These are phyloP conservation scores for Mactra quadrangularis DNA, from an alignment of 1,140 invertebrate species.

Conservation along the genomic window DNA sequence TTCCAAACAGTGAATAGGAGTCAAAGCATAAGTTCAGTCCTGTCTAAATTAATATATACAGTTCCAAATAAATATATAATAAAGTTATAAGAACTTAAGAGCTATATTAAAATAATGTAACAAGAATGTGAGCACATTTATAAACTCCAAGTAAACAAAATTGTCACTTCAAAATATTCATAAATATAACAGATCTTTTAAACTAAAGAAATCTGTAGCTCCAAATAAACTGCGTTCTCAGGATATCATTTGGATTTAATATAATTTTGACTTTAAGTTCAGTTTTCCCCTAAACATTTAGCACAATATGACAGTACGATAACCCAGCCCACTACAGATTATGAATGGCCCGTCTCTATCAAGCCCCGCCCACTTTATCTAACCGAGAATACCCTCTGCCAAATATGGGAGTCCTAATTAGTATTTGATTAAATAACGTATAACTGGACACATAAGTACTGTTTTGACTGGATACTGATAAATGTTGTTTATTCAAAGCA, in stretches of 20 bases:
- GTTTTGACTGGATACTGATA: neutral
- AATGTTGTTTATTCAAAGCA: neutral
- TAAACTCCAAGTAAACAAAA: too few relatives aligned
- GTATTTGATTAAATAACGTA: slow-evolving; percentile 7
- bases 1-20: too few relatives aligned
- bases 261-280: slow-evolving; percentile 33
- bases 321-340: slow-evolving; percentile 3
- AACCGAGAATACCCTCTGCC: slow-evolving; percentile 5
- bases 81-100: too few relatives aligned
- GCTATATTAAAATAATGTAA: too few relatives aligned
- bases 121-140: too few relatives aligned
- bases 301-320: slow-evolving; percentile 7
- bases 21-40: too few relatives aligned
- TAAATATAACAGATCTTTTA: too few relatives aligned
- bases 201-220: too few relatives aligned
- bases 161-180: too few relatives aligned
- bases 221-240: too few relatives aligned
- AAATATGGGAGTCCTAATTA: slow-evolving; percentile 20
- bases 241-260: slow-evolving; percentile 24
- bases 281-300: slow-evolving; percentile 12
- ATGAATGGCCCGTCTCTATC: slow-evolving; percentile 5
- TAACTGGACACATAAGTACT: neutral
- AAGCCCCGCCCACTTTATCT: slow-evolving; percentile 17
- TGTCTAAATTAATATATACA: too few relatives aligned
- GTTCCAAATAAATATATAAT: too few relatives aligned